These are phyloP conservation scores for Troglohyphantes excavatus DNA, from an alignment of 2,888 invertebrate species.

Conservation along the genomic window DNA sequence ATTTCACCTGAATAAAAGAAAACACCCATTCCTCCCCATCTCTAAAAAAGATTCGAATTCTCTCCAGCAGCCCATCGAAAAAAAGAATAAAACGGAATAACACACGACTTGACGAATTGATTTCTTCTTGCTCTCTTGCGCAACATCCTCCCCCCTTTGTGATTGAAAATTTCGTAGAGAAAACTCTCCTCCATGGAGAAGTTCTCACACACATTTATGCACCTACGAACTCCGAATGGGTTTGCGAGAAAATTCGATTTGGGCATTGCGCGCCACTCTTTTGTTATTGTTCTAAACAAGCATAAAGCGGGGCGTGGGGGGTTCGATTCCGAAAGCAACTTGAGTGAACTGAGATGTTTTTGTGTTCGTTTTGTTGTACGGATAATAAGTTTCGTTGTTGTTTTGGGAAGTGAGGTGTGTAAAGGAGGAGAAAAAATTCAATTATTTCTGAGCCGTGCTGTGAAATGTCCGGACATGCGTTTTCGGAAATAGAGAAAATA, in stretches of 20 bases:
- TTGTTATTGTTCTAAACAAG: conserved; percentile 1
- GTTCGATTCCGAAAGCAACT: neutral
- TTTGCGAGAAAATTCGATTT: neutral
- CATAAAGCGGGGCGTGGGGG: neutral
- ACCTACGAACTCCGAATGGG: neutral
- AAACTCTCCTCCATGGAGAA: neutral
- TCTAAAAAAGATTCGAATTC: conserved; percentile 21
- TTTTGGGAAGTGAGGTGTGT: no score
- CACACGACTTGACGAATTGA: conserved; percentile 33
- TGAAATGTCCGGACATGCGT: no score
- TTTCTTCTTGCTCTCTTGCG: conserved; percentile 14
- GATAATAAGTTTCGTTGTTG: neutral
- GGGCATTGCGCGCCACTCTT: neutral
- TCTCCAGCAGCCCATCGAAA: neutral
- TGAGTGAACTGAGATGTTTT: neutral
- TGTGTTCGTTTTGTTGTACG: neutral
- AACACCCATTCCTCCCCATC: neutral
- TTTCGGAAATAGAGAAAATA: no score
- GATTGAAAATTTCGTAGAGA: conserved; percentile 40
- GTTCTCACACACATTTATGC: neutral
- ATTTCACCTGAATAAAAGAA: conserved; percentile 47
- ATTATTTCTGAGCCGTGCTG: no score
- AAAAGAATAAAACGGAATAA: conserved; percentile 47
- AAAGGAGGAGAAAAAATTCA: no score
- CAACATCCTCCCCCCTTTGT: neutral